phyloP scores from a whole-genome alignment of 2,888 invertebrate species.

The Cenopis cana region DNA sequence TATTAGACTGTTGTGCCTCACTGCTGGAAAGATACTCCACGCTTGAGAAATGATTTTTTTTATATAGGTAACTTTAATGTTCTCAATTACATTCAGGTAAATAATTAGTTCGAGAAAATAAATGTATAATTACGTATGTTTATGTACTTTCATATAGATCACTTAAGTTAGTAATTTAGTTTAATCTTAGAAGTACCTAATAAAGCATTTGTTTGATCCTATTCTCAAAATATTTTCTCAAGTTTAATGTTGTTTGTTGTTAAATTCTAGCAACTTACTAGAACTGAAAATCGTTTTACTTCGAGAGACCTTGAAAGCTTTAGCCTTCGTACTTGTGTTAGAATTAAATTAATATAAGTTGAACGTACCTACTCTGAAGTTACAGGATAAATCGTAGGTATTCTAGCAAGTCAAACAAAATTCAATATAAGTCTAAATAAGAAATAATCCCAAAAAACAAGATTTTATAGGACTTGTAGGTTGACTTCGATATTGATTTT shows the following conservation, averaged over 20 bases:
- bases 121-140: background rate
- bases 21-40: too few species aligned
- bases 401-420: slow-evolving; percentile 10
- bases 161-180: background rate
- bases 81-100: background rate
- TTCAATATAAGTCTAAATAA: background rate
- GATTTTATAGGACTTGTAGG: background rate
- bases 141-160: background rate
- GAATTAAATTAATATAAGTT: slow-evolving; percentile 34
- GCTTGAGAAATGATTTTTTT: too few species aligned
- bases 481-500: too few species aligned
- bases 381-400: slow-evolving; percentile 8
- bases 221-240: slow-evolving; percentile 39
- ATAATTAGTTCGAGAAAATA: too few species aligned
- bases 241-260: slow-evolving; percentile 14
- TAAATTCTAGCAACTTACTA: slow-evolving; percentile 1
- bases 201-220: slow-evolving; percentile 48
- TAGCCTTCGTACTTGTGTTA: slow-evolving; percentile 1
- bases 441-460: background rate
- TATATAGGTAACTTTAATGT: background rate
- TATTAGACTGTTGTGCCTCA: too few species aligned
- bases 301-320: slow-evolving; percentile 8
- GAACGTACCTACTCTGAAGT: slow-evolving; percentile 4
- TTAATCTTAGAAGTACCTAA: slow-evolving; percentile 1
- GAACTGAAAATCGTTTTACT: slow-evolving; percentile 32